Percentiles rank a stretch among this genome's conserved stretches.
Evolutionary conservation across 1,140 invertebrate genomes (phyloP).

Genomic region (Oedothorax gibbosus): DNA sequence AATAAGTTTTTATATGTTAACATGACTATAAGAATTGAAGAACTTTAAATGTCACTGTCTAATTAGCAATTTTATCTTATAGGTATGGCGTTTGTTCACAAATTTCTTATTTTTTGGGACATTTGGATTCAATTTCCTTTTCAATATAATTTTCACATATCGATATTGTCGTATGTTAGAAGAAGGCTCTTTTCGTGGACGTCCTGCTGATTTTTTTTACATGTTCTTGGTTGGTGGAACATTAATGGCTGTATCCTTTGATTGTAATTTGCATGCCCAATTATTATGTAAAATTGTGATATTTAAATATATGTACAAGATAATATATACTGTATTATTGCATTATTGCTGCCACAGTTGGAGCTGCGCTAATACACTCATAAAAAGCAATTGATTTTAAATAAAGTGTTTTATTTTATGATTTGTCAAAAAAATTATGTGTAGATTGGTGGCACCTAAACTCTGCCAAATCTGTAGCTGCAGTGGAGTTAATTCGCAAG

Average conservation of each 20-base stretch:
- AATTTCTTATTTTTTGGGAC: conserved; percentile 99
- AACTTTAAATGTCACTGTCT: neutral
- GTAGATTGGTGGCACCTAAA: no score
- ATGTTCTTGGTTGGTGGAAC: conserved; percentile 97
- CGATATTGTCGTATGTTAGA: conserved; percentile 99
- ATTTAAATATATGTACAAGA: no score
- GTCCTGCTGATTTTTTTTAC: conserved; percentile 98
- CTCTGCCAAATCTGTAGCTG: no score
- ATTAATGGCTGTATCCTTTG: conserved; percentile 73
- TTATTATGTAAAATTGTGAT: no score
- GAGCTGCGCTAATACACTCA: no score
- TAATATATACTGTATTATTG: no score
- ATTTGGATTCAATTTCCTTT: conserved; percentile 98
- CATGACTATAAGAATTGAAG: neutral
- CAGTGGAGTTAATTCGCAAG: no score
- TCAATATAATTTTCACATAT: conserved; percentile 99
- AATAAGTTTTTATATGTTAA: conserved; percentile 15
- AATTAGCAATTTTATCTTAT: conserved; percentile 65
- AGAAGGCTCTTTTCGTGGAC: conserved; percentile 95
- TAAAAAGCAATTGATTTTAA: no score
- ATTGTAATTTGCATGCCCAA: neutral
- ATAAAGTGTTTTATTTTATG: no score
- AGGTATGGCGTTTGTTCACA: conserved; percentile 94
- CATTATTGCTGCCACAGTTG: no score
- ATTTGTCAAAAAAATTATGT: no score